phyloP scores from a whole-genome alignment of 2,888 invertebrate genomes.

The Isoperla grammatica region DNA sequence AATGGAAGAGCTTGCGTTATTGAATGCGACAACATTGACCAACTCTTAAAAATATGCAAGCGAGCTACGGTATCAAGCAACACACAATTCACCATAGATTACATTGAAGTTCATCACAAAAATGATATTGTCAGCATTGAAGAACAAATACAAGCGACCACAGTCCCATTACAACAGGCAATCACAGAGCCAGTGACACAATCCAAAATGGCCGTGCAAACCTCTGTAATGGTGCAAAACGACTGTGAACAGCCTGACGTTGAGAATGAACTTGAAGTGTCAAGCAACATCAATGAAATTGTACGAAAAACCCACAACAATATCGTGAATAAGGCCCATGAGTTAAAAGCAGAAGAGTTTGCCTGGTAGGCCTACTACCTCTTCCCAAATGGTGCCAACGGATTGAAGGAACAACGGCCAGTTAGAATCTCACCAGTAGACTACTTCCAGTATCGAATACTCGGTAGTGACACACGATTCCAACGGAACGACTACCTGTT shows the following conservation, averaged over 20 bases:
- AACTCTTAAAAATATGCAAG: constrained; percentile 26
- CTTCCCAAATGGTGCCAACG: constrained; percentile 35
- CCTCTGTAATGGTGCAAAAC: constrained; percentile 26
- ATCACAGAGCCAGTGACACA: too few species aligned
- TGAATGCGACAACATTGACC: constrained; percentile 26
- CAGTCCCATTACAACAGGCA: too few species aligned
- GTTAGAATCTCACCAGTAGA: constrained; percentile 22
- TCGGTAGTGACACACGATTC: constrained; percentile 16
- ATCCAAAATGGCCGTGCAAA: too few species aligned
- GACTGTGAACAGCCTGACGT: constrained; percentile 9
- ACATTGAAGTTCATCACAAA: too few species aligned
- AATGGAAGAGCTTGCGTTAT: constrained; percentile 28
- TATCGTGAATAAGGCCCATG: too few species aligned
- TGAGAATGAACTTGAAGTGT: constrained; percentile 14
- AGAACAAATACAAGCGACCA: too few species aligned
- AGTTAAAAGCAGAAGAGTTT: too few species aligned
- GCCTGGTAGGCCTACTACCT: constrained; percentile 35
- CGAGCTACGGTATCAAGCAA: too few species aligned
- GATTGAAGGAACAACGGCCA: constrained; percentile 31
- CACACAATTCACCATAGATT: too few species aligned
- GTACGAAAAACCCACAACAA: too few species aligned
- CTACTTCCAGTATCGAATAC: constrained; percentile 12
- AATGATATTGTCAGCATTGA: too few species aligned
- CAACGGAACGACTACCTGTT: constrained; percentile 17
- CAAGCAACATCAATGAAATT: constrained; percentile 20